phyloP scores from a whole-genome alignment of 1,140 invertebrate species.

The Polypedilum pembai region DNA sequence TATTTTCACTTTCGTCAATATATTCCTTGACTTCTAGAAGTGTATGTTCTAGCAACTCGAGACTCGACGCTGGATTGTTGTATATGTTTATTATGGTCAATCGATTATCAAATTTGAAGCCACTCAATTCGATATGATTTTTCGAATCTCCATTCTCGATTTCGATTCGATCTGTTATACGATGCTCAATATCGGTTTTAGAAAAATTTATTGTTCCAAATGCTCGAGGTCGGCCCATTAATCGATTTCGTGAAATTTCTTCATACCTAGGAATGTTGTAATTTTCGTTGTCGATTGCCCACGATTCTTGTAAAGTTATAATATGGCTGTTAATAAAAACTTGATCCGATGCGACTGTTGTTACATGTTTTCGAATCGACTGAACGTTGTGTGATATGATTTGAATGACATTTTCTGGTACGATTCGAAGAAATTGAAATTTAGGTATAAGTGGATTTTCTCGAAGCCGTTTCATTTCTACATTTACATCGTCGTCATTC shows the following conservation, averaged over 20 bases:
- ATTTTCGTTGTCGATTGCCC: not conserved
- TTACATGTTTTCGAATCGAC: not conserved
- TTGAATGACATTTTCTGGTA: not conserved
- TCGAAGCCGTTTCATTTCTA: not conserved
- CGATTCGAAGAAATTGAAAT: not conserved
- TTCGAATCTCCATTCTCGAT: too few species aligned
- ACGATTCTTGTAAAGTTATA: not conserved
- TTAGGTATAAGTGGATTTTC: not conserved
- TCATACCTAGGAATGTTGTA: not conserved
- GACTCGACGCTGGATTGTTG: too few species aligned
- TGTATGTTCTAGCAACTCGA: too few species aligned
- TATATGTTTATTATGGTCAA: too few species aligned
- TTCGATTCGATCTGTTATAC: too few species aligned
- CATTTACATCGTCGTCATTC: not conserved
- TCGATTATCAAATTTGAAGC: too few species aligned
- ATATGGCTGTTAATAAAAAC: not conserved
- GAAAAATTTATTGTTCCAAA: too few species aligned
- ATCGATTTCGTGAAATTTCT: not conserved
- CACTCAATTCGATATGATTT: too few species aligned
- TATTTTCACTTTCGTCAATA: too few species aligned
- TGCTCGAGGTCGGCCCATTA: too few species aligned
- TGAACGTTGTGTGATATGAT: not conserved
- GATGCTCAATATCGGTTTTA: too few species aligned
- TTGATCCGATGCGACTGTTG: not conserved
- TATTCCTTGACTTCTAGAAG: too few species aligned